Percentiles rank a stretch among this genome's conserved stretches.
Conservation (phyloP, 2,888 invertebrate genomes). For the Mellilla xanthometata region DNA sequence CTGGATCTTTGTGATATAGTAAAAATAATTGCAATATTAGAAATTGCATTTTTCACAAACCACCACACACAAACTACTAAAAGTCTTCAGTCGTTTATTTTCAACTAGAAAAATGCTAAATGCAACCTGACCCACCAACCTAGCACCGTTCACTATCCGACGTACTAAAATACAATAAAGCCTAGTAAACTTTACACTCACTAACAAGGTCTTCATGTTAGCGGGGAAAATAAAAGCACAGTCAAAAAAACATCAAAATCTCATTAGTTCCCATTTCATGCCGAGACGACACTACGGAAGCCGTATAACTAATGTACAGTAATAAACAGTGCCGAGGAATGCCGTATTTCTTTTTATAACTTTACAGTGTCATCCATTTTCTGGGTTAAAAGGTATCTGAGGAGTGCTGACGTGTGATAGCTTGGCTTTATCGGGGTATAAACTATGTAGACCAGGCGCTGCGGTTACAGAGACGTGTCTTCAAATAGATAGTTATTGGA, state of each 20-base stretch:
- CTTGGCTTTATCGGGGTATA: constrained; percentile 14
- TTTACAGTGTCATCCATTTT: constrained; percentile 72
- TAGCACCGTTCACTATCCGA: constrained; percentile 12
- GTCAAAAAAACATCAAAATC: constrained; percentile 83
- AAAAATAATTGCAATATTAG: too few relatives aligned
- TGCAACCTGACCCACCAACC: constrained; percentile 20
- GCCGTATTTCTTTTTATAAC: constrained; percentile 82
- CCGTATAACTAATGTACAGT: constrained; percentile 82
- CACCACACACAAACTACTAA: too few relatives aligned
- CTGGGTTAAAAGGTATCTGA: constrained; percentile 71
- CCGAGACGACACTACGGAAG: constrained; percentile 81
- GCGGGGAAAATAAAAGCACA: constrained; percentile 77
- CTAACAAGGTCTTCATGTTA: constrained; percentile 58
- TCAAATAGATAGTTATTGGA: neutral
- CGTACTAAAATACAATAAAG: constrained; percentile 27
- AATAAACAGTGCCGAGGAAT: constrained; percentile 73
- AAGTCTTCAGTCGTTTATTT: neutral
- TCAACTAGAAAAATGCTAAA: neutral
- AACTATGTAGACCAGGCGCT: constrained; percentile 6
- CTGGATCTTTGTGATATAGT: too few relatives aligned
- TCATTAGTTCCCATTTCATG: constrained; percentile 82
- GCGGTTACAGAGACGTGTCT: neutral
- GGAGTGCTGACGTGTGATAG: constrained; percentile 48
- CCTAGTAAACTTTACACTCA: constrained; percentile 47
- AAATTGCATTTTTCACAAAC: too few relatives aligned